Percentiles rank a stretch among this genome's conserved stretches.
Conservation (phyloP, 2,888 invertebrate species). For the Cybosia mesomella region DNA sequence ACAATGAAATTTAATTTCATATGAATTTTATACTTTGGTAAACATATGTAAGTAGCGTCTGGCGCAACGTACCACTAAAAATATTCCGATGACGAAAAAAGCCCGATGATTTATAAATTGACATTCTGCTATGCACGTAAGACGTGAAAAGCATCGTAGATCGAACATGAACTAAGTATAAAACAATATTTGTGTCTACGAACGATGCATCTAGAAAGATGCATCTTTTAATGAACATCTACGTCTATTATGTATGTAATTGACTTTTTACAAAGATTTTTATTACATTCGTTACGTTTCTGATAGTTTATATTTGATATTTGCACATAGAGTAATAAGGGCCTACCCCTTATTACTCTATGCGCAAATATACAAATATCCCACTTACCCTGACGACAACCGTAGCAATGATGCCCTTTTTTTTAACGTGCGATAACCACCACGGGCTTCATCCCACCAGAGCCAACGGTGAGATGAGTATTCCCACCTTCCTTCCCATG, state of each 20-base stretch:
- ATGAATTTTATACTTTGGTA: slow-evolving; percentile 34
- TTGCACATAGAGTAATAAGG: too few relatives aligned
- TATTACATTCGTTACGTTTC: neutral
- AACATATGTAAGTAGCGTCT: slow-evolving; percentile 40
- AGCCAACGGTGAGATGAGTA: too few relatives aligned
- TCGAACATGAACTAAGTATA: neutral
- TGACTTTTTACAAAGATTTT: too few relatives aligned
- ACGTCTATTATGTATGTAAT: too few relatives aligned
- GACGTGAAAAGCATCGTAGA: neutral
- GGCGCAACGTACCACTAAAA: slow-evolving; percentile 38
- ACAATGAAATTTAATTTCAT: neutral
- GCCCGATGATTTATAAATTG: slow-evolving; percentile 42
- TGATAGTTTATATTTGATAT: neutral
- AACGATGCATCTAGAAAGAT: neutral
- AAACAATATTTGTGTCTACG: neutral
- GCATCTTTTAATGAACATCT: neutral
- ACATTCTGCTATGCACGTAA: slow-evolving; percentile 16
- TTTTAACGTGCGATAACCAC: neutral
- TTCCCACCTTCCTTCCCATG: too few relatives aligned
- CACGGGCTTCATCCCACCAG: too few relatives aligned
- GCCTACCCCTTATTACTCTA: neutral
- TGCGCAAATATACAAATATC: too few relatives aligned
- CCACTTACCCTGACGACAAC: too few relatives aligned
- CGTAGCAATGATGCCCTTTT: too few relatives aligned
- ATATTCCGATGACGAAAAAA: slow-evolving; percentile 47